Conservation (phyloP, 2,888 invertebrate genomes). For the Ophioninae sp. region DNA sequence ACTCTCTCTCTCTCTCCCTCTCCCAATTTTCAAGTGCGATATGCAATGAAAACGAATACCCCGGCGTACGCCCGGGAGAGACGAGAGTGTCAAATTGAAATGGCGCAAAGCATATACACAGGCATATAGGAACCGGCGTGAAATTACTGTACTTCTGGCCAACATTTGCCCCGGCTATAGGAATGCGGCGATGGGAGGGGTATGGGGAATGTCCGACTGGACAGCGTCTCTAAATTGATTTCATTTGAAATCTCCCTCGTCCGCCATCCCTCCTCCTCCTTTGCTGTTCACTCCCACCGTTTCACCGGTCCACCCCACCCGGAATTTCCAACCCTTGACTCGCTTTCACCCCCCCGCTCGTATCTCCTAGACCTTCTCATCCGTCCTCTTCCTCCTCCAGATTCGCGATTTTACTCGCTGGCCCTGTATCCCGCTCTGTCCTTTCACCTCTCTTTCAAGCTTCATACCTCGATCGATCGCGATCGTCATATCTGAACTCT, state of each 20-base stretch:
- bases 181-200: slow-evolving; percentile 16
- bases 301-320: slow-evolving; percentile 66
- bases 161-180: slow-evolving; percentile 77
- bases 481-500: slow-evolving; percentile 39
- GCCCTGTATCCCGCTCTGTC: slow-evolving; percentile 44
- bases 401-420: slow-evolving; percentile 54
- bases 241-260: slow-evolving; percentile 78
- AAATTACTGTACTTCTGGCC: slow-evolving; percentile 79
- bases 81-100: slow-evolving; percentile 74
- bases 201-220: slow-evolving; percentile 77
- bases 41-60: slow-evolving; percentile 34
- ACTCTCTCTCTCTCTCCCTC: slow-evolving; percentile 23
- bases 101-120: slow-evolving; percentile 61
- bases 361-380: slow-evolving; percentile 9
- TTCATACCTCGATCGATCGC: slow-evolving; percentile 58
- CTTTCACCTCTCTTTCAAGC: slow-evolving; percentile 54
- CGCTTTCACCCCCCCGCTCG: slow-evolving; percentile 57
- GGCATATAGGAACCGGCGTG: slow-evolving; percentile 70
- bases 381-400: slow-evolving; percentile 50
- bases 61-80: slow-evolving; percentile 37
- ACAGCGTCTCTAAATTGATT: slow-evolving; percentile 80
- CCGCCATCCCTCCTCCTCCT: slow-evolving; percentile 63
- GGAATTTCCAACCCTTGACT: slow-evolving; percentile 54
- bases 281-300: slow-evolving; percentile 62
- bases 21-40: slow-evolving; percentile 27